Percentiles rank a stretch among this genome's conserved stretches.
phyloP scores from a whole-genome alignment of 2,113 vertebrate genomes.

The Chlamydotis undulata region DNA sequence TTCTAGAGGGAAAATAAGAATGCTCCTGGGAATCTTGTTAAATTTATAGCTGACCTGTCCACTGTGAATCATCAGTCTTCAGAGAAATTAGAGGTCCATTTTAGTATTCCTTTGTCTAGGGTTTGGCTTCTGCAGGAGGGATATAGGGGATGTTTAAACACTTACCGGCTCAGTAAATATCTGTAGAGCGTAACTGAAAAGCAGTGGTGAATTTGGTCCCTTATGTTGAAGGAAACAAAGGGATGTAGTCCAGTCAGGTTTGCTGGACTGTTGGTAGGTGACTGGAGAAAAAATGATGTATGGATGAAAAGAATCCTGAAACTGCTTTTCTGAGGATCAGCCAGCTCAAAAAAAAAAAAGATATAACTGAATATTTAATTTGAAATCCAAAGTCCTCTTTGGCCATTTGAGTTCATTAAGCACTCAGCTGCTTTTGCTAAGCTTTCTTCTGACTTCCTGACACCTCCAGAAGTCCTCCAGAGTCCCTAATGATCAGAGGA shows the following conservation, averaged over 20 bases:
- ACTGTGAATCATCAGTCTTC: slow-evolving; percentile 4
- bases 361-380: background rate
- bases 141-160: background rate
- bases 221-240: background rate
- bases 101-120: background rate
- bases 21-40: background rate
- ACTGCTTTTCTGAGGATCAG: background rate
- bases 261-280: background rate
- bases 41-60: slow-evolving; percentile 1
- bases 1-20: slow-evolving; percentile 5
- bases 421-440: background rate
- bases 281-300: background rate
- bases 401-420: background rate
- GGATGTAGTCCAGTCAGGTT: background rate
- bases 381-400: background rate
- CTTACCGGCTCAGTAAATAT: background rate
- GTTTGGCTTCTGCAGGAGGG: background rate
- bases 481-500: background rate
- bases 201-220: background rate
- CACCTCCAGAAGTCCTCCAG: background rate
- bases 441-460: background rate
- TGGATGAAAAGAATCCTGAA: background rate
- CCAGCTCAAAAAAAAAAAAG: background rate
- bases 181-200: background rate
- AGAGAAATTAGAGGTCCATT: background rate